A percentile compares a stretch with the other conserved stretches of the same genome.
phyloP scores from a whole-genome alignment of 2,888 invertebrate species.

The Embidobia sp. region DNA sequence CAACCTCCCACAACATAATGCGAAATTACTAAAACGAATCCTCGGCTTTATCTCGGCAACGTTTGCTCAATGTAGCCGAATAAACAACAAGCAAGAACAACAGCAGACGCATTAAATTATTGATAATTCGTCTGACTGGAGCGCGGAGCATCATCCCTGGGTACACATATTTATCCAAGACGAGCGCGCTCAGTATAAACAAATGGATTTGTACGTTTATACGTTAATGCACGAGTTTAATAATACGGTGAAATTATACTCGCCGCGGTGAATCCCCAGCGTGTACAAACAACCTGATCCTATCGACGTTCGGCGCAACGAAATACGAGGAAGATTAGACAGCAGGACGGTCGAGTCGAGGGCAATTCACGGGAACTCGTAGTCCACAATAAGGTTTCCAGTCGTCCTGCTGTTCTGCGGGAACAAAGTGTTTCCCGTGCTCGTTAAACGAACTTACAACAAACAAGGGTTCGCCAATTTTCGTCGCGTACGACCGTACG shows the following conservation, averaged over 20 bases:
- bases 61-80: too few relatives aligned
- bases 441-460: conserved; percentile 54
- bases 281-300: conserved; percentile 67
- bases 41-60: too few relatives aligned
- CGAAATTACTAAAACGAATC: too few relatives aligned
- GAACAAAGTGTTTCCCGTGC: conserved; percentile 57
- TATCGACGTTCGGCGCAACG: conserved; percentile 62
- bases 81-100: too few relatives aligned
- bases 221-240: conserved; percentile 61
- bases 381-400: conserved; percentile 66
- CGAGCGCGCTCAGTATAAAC: conserved; percentile 27
- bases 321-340: conserved; percentile 66
- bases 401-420: conserved; percentile 61
- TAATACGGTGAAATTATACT: conserved; percentile 63
- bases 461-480: conserved; percentile 46
- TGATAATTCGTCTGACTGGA: conserved; percentile 16
- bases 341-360: conserved; percentile 56
- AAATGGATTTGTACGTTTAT: conserved; percentile 40
- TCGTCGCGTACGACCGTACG: conserved; percentile 11
- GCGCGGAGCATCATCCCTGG: background rate
- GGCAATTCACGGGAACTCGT: conserved; percentile 64
- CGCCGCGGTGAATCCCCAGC: conserved; percentile 63
- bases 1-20: too few relatives aligned
- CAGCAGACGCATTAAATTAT: conserved; percentile 13
- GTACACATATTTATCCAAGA: conserved; percentile 32